These are phyloP conservation scores for Meloidogyne floridensis DNA, from an alignment of 1,140 invertebrate species.

Conservation along the genomic window DNA sequence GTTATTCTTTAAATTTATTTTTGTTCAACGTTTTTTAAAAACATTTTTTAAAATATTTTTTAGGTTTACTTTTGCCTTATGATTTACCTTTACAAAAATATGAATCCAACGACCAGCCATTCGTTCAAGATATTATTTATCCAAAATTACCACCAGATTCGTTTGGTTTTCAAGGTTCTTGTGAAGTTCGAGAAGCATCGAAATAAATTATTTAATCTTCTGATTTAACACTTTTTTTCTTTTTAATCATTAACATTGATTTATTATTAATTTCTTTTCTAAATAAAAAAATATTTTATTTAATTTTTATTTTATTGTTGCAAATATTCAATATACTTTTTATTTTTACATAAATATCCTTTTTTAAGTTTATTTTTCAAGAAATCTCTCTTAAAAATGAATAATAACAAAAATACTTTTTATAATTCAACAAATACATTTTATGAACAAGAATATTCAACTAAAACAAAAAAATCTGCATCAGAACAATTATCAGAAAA, in stretches of 20 bases:
- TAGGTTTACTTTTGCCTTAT: constrained; percentile 29
- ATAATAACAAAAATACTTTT: neutral
- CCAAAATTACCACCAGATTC: neutral
- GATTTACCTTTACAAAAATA: constrained; percentile 39
- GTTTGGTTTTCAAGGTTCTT: constrained; percentile 17
- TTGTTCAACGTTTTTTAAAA: neutral
- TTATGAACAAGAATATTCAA: neutral
- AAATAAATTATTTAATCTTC: neutral
- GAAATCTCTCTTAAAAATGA: neutral
- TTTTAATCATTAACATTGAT: too few relatives aligned
- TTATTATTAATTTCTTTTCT: too few relatives aligned
- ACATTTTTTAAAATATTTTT: neutral
- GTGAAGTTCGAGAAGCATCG: neutral
- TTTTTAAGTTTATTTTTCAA: neutral
- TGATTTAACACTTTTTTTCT: too few relatives aligned
- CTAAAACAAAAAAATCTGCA: neutral
- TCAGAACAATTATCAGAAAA: neutral
- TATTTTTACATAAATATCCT: neutral
- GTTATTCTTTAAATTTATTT: too few relatives aligned
- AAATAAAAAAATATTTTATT: too few relatives aligned
- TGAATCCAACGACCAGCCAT: constrained; percentile 30
- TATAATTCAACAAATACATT: constrained; percentile 7
- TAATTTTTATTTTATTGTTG: too few relatives aligned
- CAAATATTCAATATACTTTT: too few relatives aligned
- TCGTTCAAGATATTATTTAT: constrained; percentile 27